Evolutionary conservation across 2,888 invertebrate species (phyloP).

Genomic region (Penaeus monodon): DNA sequence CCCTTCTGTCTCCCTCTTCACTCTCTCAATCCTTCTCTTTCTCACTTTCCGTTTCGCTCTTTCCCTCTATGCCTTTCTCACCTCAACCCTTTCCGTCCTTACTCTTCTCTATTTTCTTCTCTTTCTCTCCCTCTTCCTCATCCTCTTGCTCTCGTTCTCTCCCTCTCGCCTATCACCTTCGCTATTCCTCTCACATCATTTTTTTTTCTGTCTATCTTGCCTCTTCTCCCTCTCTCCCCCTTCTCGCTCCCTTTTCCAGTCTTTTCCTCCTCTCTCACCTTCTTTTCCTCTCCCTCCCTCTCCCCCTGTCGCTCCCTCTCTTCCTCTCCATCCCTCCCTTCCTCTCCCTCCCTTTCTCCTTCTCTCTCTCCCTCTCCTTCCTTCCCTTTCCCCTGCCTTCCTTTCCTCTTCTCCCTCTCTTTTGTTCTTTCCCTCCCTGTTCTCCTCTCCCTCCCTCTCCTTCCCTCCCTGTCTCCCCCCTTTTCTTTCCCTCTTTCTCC

Average conservation of each 20-base stretch:
- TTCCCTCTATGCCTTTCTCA: neutral
- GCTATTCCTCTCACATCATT: no score
- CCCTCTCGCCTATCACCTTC: neutral
- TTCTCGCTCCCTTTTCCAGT: neutral
- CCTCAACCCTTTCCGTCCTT: no score
- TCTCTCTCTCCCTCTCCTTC: neutral
- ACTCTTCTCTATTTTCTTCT: neutral
- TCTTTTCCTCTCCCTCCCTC: neutral
- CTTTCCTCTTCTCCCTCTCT: neutral
- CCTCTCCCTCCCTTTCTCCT: no score
- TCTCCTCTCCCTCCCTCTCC: neutral
- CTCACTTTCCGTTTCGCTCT: neutral
- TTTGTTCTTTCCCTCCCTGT: neutral
- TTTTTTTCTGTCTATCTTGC: no score
- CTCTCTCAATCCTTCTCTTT: no score
- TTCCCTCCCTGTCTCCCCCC: no score
- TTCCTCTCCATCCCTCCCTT: no score
- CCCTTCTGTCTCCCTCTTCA: neutral
- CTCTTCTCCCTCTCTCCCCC: no score
- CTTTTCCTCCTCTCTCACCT: neutral
- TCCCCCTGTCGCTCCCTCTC: neutral
- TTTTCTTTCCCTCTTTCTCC: no score
- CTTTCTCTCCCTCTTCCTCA: neutral
- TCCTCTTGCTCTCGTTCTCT: neutral
- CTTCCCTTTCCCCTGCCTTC: neutral